Evolutionary conservation across 2,113 vertebrate genomes (phyloP), one percentile per base, ranked within the genome.

Genomic region (Anser brachyrhynchus): DNA sequence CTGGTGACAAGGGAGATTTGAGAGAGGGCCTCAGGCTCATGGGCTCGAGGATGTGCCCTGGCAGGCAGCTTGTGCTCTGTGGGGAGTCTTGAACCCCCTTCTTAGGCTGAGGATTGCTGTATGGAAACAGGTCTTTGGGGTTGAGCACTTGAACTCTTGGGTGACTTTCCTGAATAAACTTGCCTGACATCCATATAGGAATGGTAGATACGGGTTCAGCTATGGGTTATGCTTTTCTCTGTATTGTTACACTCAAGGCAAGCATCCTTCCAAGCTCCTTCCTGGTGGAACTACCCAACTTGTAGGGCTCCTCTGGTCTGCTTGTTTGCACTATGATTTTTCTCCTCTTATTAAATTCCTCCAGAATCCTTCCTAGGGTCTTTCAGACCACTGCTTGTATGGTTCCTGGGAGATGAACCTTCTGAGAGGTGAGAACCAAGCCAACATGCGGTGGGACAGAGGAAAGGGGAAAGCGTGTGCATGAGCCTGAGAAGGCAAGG

Each of bases 391-490:
- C 43, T 9, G 22, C 26, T 49, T 16, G 37, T 33, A 20, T n/a
- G 52, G 26, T 12, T 77, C 23, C 58, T 55, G 52, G 52, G 41
- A 22, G 58, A 66, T 9, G 54, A 89, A 28, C 54, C 51, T 39
- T 22, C 37, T 31, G 64, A 43, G 43, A 55, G 33, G 41, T 12
- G 37, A 51, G 33, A 59, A 19, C 33, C 0, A 2, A 87, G 61
- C 49, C 2, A 5, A 11, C 3, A 14, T 0, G 0, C 1, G 33
- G 28, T 1, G 2, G 55, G 51, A 39, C 29, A 70, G 69, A 16
- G 69, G 71, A 49, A 87, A 49, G 5, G 17, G 18, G 14, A 21
- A 21, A 66, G 46, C 1, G 4, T 10, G 25, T 5, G 7, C 73
- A 49, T 0, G 4, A 55, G 62, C 11, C 62, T 28, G 44, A 65